Evolutionary conservation across 2,888 invertebrate species (phyloP).

Genomic region (Salpingus planirostris): DNA sequence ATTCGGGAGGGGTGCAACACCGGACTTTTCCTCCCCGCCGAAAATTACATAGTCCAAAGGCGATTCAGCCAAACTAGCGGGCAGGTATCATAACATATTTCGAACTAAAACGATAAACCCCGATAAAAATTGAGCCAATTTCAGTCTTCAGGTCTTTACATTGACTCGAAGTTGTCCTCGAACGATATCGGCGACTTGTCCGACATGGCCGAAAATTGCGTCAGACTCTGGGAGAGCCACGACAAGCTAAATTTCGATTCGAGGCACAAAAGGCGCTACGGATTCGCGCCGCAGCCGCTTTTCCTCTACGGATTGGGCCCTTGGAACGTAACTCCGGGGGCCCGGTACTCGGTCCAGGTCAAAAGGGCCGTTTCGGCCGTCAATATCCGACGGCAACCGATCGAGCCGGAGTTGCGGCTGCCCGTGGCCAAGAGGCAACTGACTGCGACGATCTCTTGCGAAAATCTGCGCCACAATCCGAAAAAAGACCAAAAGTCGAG

Average conservation of each 20-base stretch:
- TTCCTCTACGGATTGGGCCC: conserved; percentile 46
- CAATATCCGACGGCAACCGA: conserved; percentile 34
- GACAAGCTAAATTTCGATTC: conserved; percentile 15
- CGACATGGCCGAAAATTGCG: conserved; percentile 28
- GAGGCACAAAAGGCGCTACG: conserved; percentile 42
- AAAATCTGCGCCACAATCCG: too few relatives aligned
- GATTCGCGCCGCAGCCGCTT: conserved; percentile 41
- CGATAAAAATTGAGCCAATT: not conserved
- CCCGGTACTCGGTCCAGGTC: conserved; percentile 40
- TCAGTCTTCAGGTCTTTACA: not conserved
- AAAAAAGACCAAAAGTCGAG: too few relatives aligned
- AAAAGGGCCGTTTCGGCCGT: conserved; percentile 43
- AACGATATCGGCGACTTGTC: not conserved
- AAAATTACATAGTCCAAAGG: conserved; percentile 25
- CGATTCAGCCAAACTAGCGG: conserved; percentile 13
- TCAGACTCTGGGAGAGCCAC: conserved; percentile 32
- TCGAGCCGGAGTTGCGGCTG: conserved; percentile 38
- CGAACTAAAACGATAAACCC: not conserved
- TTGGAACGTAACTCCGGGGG: conserved; percentile 42
- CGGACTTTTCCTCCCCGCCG: conserved; percentile 38
- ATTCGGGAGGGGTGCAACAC: conserved; percentile 43
- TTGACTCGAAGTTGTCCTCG: not conserved
- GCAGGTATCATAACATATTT: conserved; percentile 4
- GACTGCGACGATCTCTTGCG: conserved; percentile 41
- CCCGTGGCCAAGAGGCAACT: conserved; percentile 43